Percentiles rank a stretch among this genome's conserved stretches.
phyloP scores from a whole-genome alignment of 2,113 vertebrate genomes.

The Enhydra lutris region DNA sequence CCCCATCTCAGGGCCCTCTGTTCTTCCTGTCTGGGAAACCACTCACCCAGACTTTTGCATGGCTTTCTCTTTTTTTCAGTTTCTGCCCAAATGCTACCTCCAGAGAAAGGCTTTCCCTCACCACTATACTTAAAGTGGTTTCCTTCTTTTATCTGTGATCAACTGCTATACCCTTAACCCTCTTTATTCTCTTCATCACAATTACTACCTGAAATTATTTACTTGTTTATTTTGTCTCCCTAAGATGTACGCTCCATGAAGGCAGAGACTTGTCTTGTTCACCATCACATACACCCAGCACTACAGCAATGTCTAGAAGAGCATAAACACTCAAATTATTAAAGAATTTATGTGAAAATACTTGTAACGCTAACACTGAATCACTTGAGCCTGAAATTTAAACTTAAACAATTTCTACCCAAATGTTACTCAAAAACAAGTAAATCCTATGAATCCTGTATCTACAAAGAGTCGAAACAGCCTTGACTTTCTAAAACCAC shows the following conservation, averaged over 20 bases:
- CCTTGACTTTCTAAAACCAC: background rate
- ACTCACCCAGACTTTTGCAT: background rate
- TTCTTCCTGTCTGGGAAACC: background rate
- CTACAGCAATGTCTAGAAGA: background rate
- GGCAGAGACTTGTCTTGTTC: background rate
- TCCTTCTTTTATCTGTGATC: background rate
- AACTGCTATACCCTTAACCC: background rate
- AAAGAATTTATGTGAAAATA: constrained; percentile 13
- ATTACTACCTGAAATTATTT: background rate
- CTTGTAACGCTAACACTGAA: background rate
- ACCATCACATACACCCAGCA: background rate
- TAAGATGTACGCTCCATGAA: constrained; percentile 1
- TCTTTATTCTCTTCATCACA: background rate
- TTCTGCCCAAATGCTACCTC: background rate
- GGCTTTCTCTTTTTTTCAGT: background rate
- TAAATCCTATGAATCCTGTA: background rate
- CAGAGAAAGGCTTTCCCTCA: background rate
- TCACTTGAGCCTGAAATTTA: background rate
- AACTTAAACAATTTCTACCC: background rate
- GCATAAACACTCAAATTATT: constrained; percentile 18
- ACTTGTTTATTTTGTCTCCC: background rate
- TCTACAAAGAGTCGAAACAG: background rate
- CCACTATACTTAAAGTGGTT: background rate
- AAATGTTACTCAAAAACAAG: background rate
- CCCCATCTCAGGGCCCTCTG: background rate